Evolutionary conservation across 2,113 vertebrate species (phyloP).

Genomic region (Odontesthes bonariensis): DNA sequence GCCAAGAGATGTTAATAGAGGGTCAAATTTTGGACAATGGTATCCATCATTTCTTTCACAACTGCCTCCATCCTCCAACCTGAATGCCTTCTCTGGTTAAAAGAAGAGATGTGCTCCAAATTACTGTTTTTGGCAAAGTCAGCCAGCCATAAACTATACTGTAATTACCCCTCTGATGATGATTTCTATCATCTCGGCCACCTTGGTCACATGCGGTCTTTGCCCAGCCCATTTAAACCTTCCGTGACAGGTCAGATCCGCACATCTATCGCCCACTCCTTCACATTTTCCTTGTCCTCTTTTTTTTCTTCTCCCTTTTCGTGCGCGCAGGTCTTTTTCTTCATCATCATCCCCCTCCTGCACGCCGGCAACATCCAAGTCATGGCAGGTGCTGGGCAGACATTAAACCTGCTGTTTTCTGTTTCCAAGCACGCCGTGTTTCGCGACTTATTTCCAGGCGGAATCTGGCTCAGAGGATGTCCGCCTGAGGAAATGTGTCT

Average conservation of each 20-base stretch:
- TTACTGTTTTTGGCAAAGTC: conserved; percentile 87
- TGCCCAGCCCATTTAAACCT: conserved; percentile 63
- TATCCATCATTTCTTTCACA: conserved; percentile 92
- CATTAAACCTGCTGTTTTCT: conserved; percentile 64
- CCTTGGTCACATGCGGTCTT: conserved; percentile 60
- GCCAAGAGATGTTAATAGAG: conserved; percentile 94
- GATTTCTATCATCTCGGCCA: conserved; percentile 62
- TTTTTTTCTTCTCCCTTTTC: background rate
- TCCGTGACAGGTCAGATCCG: conserved; percentile 40
- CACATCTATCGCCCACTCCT: conserved; percentile 45
- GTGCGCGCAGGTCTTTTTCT: background rate
- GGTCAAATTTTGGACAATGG: conserved; percentile 92
- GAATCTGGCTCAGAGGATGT: conserved; percentile 34
- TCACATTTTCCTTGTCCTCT: conserved; percentile 11
- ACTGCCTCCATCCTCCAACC: conserved; percentile 87
- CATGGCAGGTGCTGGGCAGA: conserved; percentile 65
- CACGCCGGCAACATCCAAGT: conserved; percentile 46
- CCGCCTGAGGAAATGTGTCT: conserved; percentile 28
- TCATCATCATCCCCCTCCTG: background rate
- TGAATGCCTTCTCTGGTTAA: conserved; percentile 84
- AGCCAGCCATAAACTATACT: conserved; percentile 74
- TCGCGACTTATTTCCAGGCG: conserved; percentile 56
- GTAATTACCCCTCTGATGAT: conserved; percentile 66
- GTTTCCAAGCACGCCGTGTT: conserved; percentile 32
- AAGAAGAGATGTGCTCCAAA: conserved; percentile 88